phyloP scores from a whole-genome alignment of 2,888 invertebrate species.

The Nomada flava region DNA sequence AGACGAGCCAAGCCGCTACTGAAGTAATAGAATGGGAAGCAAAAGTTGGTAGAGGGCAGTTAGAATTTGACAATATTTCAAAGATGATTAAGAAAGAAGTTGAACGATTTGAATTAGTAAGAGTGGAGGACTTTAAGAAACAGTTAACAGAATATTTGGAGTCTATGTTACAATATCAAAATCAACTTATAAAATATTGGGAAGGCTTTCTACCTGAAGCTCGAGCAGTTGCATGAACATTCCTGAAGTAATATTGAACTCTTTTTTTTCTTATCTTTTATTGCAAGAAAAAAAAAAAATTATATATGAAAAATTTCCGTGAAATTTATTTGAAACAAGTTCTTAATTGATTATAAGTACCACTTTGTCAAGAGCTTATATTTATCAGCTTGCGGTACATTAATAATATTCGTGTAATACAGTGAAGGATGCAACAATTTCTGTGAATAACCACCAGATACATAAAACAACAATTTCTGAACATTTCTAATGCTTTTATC shows the following conservation, averaged over 20 bases:
- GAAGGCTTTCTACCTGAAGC: slow-evolving; percentile 98
- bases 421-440: slow-evolving; percentile 29
- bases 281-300: slow-evolving; percentile 43
- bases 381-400: slow-evolving; percentile 34
- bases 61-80: slow-evolving; percentile 98
- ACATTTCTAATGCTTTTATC: slow-evolving; percentile 51
- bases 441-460: slow-evolving; percentile 28
- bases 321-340: slow-evolving; percentile 44
- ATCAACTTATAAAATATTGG: slow-evolving; percentile 97
- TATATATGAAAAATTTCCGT: slow-evolving; percentile 35
- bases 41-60: slow-evolving; percentile 98
- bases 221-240: slow-evolving; percentile 93
- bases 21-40: slow-evolving; percentile 99
- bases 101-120: slow-evolving; percentile 94
- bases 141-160: slow-evolving; percentile 96
- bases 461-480: slow-evolving; percentile 32
- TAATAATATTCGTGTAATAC: slow-evolving; percentile 30
- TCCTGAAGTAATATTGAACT: slow-evolving; percentile 59
- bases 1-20: slow-evolving; percentile 93
- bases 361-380: slow-evolving; percentile 27
- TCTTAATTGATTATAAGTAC: slow-evolving; percentile 33
- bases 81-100: slow-evolving; percentile 97
- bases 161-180: slow-evolving; percentile 96
- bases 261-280: slow-evolving; percentile 29
- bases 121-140: slow-evolving; percentile 95